Conservation (phyloP, 2,888 invertebrate genomes). For the Cryptophagus acutangulus region DNA sequence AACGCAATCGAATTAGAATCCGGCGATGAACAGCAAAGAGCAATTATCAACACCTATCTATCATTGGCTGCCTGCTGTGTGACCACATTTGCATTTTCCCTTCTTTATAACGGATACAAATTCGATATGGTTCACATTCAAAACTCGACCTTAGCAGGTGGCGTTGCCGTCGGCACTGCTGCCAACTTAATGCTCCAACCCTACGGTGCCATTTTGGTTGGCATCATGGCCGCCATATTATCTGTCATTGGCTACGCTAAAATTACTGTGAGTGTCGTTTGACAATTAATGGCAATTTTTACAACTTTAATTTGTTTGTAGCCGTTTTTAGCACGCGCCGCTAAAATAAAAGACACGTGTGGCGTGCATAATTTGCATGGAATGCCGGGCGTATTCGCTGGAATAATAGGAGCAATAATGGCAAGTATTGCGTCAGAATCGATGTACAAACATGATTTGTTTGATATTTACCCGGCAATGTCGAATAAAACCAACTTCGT, state of each 20-base stretch:
- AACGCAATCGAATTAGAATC: constrained; percentile 78
- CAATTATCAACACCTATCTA: constrained; percentile 89
- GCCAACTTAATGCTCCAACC: constrained; percentile 79
- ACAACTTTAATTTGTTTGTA: constrained; percentile 24
- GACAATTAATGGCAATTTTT: constrained; percentile 1
- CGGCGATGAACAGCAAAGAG: constrained; percentile 71
- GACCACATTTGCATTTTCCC: constrained; percentile 78
- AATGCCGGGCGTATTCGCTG: constrained; percentile 87
- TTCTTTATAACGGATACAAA: constrained; percentile 68
- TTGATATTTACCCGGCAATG: constrained; percentile 58
- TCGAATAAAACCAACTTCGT: constrained; percentile 37
- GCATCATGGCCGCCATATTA: constrained; percentile 68
- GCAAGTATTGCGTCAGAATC: constrained; percentile 65
- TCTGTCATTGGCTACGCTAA: constrained; percentile 78
- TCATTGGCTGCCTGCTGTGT: constrained; percentile 79
- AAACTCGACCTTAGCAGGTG: constrained; percentile 90
- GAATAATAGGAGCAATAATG: constrained; percentile 70
- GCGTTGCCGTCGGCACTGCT: constrained; percentile 84
- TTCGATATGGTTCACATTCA: constrained; percentile 92
- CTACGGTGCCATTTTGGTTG: constrained; percentile 76
- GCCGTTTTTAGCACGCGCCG: constrained; percentile 36
- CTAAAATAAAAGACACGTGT: constrained; percentile 73
- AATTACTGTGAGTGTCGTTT: constrained; percentile 61
- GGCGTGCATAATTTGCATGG: constrained; percentile 96
- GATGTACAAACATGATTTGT: constrained; percentile 57